These are phyloP conservation scores for Oscheius myriophilus DNA, from an alignment of 2,888 invertebrate genomes.

Conservation along the genomic window DNA sequence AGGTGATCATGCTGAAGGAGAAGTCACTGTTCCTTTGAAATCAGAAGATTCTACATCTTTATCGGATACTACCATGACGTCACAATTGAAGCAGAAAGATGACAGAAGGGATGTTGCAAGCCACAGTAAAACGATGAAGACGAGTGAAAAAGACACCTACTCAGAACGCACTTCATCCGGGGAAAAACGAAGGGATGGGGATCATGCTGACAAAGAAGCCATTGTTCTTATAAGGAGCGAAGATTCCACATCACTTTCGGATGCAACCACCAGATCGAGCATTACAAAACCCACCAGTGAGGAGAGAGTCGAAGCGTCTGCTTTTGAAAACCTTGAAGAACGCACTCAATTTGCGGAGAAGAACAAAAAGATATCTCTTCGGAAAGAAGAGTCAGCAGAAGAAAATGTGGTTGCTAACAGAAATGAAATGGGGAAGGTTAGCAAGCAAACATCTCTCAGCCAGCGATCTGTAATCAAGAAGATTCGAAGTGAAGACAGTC, in stretches of 20 bases:
- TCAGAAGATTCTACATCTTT: too few species aligned
- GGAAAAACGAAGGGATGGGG: neutral
- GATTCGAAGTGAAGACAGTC: neutral
- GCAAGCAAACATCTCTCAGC: too few species aligned
- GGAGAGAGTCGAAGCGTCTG: neutral
- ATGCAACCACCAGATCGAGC: neutral
- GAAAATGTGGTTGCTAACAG: neutral
- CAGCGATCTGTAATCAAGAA: neutral
- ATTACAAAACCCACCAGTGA: neutral
- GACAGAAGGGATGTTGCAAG: neutral
- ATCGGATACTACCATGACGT: too few species aligned
- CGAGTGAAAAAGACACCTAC: too few species aligned
- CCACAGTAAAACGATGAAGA: neutral
- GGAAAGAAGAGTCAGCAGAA: neutral
- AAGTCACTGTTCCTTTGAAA: too few species aligned
- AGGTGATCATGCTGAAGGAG: too few species aligned
- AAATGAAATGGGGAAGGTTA: neutral
- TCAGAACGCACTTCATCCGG: neutral
- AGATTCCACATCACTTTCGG: neutral
- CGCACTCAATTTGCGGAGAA: slow-evolving; percentile 5
- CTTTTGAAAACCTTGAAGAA: neutral
- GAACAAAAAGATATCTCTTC: slow-evolving; percentile 8
- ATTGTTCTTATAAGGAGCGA: neutral
- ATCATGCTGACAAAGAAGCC: neutral
- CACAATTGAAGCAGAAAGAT: neutral